These are phyloP conservation scores for Latrodectus hesperus DNA, from an alignment of 2,888 invertebrate genomes.

Conservation along the genomic window DNA sequence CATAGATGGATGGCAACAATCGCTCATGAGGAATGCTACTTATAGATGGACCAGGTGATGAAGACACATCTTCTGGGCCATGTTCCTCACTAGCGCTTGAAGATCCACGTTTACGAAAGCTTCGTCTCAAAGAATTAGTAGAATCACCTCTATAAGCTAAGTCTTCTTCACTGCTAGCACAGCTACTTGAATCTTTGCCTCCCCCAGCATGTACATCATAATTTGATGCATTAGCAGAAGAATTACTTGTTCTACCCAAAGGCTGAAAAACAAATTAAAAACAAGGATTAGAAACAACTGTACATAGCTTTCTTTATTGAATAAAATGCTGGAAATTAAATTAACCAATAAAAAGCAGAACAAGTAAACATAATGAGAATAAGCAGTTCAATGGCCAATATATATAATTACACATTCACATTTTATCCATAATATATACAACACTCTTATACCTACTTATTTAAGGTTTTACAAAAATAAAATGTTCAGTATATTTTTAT, in stretches of 20 bases:
- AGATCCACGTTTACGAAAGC: slow-evolving; percentile 41
- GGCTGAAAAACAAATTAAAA: slow-evolving; percentile 31
- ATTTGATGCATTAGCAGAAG: background rate
- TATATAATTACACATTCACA: no score
- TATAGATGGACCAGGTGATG: slow-evolving; percentile 6
- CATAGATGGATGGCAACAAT: slow-evolving; percentile 51
- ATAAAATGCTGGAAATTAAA: no score
- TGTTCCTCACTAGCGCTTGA: slow-evolving; percentile 45
- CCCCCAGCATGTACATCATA: slow-evolving; percentile 38
- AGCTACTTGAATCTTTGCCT: slow-evolving; percentile 41
- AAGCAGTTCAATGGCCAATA: no score
- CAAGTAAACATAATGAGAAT: background rate
- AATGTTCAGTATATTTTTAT: no score
- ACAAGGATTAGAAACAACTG: no score
- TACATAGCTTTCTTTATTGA: no score
- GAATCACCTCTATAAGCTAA: slow-evolving; percentile 47
- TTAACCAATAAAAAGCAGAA: background rate
- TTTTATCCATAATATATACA: no score
- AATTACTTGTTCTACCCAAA: background rate
- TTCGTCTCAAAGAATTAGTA: slow-evolving; percentile 28
- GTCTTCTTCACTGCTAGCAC: slow-evolving; percentile 27
- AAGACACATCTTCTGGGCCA: slow-evolving; percentile 30
- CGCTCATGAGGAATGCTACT: slow-evolving; percentile 24
- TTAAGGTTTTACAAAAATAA: no score
- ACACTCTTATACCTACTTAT: no score